Conservation (phyloP, 2,797 vertebrate genomes). For the Tapirus indicus region DNA sequence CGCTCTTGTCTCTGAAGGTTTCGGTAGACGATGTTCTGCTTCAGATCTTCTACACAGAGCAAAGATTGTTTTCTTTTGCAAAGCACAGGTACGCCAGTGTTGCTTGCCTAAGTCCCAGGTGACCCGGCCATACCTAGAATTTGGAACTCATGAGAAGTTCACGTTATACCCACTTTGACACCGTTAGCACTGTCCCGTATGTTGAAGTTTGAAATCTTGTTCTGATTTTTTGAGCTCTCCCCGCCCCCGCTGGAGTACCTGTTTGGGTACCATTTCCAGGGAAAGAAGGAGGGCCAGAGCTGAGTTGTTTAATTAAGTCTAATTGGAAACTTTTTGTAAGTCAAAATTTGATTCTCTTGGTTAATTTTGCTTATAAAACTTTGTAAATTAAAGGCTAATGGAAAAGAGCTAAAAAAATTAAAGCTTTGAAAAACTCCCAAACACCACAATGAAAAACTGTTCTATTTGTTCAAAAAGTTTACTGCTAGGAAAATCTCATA, state of each 20-base stretch:
- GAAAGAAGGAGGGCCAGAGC: background rate
- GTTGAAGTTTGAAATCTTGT: background rate
- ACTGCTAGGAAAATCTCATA: constrained; percentile 85
- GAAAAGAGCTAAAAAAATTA: constrained; percentile 82
- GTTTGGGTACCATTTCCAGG: background rate
- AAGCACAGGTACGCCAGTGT: background rate
- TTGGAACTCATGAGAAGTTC: background rate
- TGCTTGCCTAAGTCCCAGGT: background rate
- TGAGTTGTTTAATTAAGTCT: constrained; percentile 70
- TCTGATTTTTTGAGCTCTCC: background rate
- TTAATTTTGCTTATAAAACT: constrained; percentile 88
- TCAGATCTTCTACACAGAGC: background rate
- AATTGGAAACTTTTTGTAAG: constrained; percentile 78
- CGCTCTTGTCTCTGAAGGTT: background rate
- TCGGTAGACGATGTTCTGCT: background rate
- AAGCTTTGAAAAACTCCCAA: constrained; percentile 83
- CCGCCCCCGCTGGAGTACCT: background rate
- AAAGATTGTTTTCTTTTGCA: background rate
- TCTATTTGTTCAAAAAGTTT: constrained; percentile 81
- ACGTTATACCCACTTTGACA: background rate
- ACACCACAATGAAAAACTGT: constrained; percentile 79
- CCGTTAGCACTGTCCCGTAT: fast-evolving
- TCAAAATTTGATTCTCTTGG: constrained; percentile 81
- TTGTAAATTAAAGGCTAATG: constrained; percentile 86
- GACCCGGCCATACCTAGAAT: background rate